Percentiles rank a stretch among this genome's conserved stretches.
These are phyloP conservation scores for Pachycephala philippinensis DNA, from an alignment of 2,113 vertebrate genomes.

Conservation along the genomic window DNA sequence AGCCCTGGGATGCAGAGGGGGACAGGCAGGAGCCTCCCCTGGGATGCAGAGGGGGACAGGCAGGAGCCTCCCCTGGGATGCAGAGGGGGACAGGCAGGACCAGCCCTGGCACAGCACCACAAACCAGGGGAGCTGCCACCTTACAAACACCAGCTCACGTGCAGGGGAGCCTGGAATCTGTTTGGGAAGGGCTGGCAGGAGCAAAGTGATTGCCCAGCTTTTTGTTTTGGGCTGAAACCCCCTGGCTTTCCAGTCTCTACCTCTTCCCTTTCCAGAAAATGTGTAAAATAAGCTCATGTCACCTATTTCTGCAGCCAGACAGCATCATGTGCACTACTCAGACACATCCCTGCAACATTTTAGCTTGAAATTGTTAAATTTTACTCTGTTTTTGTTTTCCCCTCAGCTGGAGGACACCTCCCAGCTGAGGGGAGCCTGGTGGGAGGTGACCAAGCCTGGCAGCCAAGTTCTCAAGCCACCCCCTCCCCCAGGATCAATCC, in stretches of 20 bases:
- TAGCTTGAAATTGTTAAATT: neutral
- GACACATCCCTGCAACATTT: neutral
- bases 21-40: neutral
- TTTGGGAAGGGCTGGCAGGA: neutral
- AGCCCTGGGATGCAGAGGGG: neutral
- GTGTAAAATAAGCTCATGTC: neutral
- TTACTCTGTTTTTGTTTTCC: neutral
- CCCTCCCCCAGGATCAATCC: neutral
- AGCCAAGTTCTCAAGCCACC: neutral
- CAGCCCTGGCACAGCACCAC: neutral
- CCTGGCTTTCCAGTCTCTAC: neutral
- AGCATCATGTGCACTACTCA: rapidly evolving
- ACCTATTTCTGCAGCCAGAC: neutral
- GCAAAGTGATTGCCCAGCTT: rapidly evolving
- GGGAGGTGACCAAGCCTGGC: neutral
- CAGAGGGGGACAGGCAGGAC: neutral
- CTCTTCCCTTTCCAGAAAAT: neutral
- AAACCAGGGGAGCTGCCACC: rapidly evolving
- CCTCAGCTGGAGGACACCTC: neutral
- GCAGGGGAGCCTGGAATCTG: neutral
- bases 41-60: neutral
- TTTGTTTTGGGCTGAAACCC: neutral
- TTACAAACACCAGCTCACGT: rapidly evolving
- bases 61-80: too few relatives aligned
- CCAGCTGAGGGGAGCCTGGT: neutral